These are phyloP conservation scores for Enteromius fasciolatus DNA, from an alignment of 2,797 vertebrate genomes.

Conservation along the genomic window DNA sequence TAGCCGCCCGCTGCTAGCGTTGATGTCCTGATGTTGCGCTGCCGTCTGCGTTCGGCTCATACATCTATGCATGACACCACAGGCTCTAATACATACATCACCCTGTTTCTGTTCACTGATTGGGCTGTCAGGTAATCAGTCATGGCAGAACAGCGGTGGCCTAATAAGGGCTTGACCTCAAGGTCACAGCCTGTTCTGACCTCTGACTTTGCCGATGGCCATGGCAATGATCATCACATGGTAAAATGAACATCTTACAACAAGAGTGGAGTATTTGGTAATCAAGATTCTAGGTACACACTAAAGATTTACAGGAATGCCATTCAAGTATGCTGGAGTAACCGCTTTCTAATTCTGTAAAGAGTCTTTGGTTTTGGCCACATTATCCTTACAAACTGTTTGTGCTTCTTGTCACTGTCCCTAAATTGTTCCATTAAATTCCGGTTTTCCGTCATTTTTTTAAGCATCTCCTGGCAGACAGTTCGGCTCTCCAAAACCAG, in stretches of 20 bases:
- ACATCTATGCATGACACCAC: slow-evolving; percentile 53
- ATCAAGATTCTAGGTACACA: neutral
- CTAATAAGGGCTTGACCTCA: slow-evolving; percentile 64
- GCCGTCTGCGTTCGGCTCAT: slow-evolving; percentile 32
- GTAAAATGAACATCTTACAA: neutral
- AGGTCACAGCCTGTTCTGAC: slow-evolving; percentile 64
- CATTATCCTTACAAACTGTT: slow-evolving; percentile 25
- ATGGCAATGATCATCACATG: slow-evolving; percentile 40
- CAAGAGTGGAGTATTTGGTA: neutral
- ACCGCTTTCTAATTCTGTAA: slow-evolving; percentile 33
- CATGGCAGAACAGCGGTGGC: slow-evolving; percentile 57
- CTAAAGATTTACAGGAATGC: slow-evolving; percentile 29
- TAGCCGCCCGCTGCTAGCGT: slow-evolving; percentile 42
- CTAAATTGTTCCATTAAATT: slow-evolving; percentile 21
- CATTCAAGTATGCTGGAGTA: neutral
- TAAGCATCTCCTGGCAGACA: slow-evolving; percentile 45
- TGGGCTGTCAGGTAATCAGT: slow-evolving; percentile 59
- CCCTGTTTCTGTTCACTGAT: slow-evolving; percentile 61
- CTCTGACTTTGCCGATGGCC: slow-evolving; percentile 55
- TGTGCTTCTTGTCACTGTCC: slow-evolving; percentile 36
- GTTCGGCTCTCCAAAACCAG: slow-evolving; percentile 56
- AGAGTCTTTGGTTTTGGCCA: slow-evolving; percentile 30
- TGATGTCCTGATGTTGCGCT: slow-evolving; percentile 49
- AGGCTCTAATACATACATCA: slow-evolving; percentile 40
- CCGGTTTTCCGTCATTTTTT: neutral